Evolutionary conservation across 2,888 invertebrate genomes (phyloP).

Genomic region (Trachelus stipa): DNA sequence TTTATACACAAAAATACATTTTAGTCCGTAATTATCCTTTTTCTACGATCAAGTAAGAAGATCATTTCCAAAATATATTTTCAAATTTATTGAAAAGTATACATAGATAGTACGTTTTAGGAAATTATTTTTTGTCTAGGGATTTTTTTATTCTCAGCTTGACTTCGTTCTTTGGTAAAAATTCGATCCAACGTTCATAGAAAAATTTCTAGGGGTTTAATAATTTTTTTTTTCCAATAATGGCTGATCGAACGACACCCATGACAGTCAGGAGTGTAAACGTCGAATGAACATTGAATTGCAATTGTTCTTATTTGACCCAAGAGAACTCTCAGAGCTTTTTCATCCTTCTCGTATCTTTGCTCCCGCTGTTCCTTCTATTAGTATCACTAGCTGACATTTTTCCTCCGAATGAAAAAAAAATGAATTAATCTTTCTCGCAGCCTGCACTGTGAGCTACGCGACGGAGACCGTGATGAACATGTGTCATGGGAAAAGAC

Average conservation of each 20-base stretch:
- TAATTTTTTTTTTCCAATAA: too few relatives aligned
- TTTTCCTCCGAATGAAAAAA: neutral
- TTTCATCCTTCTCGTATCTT: neutral
- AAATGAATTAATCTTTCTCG: slow-evolving; percentile 41
- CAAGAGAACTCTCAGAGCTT: neutral
- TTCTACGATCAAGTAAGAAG: too few relatives aligned
- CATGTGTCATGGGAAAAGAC: slow-evolving; percentile 84
- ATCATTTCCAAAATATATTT: too few relatives aligned
- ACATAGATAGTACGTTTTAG: too few relatives aligned
- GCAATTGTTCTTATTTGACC: neutral
- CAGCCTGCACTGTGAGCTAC: slow-evolving; percentile 89
- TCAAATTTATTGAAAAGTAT: neutral
- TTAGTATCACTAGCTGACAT: neutral
- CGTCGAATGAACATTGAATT: neutral
- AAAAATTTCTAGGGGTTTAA: neutral
- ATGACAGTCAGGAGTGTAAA: neutral
- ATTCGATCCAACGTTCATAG: neutral
- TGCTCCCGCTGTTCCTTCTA: neutral
- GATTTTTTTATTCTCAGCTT: neutral
- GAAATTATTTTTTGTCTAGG: too few relatives aligned
- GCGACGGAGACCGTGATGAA: slow-evolving; percentile 93
- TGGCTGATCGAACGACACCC: neutral
- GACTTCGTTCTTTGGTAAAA: neutral
- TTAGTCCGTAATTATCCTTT: neutral
- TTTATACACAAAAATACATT: neutral